These are phyloP conservation scores for Nomada goodeniana DNA, from an alignment of 2,888 invertebrate species.

Conservation along the genomic window DNA sequence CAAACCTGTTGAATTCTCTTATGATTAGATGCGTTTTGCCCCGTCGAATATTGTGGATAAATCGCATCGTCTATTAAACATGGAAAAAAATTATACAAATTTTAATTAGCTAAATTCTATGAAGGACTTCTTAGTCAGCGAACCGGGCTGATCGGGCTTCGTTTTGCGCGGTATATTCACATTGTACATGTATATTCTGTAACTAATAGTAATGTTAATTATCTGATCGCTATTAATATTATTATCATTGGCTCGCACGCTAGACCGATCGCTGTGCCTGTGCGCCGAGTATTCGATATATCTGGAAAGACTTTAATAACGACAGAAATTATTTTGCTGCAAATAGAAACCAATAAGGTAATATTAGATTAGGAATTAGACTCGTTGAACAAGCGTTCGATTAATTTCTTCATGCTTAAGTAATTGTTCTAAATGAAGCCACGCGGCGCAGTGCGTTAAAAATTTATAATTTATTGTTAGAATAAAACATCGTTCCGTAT, in stretches of 20 bases:
- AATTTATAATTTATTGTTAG: conserved; percentile 1
- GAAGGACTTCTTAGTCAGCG: conserved; percentile 55
- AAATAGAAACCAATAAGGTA: conserved; percentile 11
- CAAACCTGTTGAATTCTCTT: conserved; percentile 39
- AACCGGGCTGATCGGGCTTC: conserved; percentile 72
- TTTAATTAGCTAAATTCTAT: conserved; percentile 44
- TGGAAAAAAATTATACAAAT: conserved; percentile 82
- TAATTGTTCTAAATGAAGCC: neutral
- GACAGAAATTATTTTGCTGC: conserved; percentile 9
- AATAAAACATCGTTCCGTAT: conserved; percentile 4
- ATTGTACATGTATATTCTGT: conserved; percentile 61
- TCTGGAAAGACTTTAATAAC: conserved; percentile 6
- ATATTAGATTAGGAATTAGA: neutral
- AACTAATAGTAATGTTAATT: conserved; percentile 73
- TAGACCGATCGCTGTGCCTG: conserved; percentile 62
- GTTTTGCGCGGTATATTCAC: conserved; percentile 76
- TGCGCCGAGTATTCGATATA: conserved; percentile 25
- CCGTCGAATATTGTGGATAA: conserved; percentile 50
- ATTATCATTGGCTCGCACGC: conserved; percentile 71
- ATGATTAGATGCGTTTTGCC: conserved; percentile 47
- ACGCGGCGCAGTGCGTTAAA: neutral
- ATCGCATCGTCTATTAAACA: conserved; percentile 73
- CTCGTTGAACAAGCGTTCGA: neutral
- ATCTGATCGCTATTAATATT: conserved; percentile 63
- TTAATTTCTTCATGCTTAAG: neutral